These are phyloP conservation scores for Nettapus auritus DNA, from an alignment of 2,113 vertebrate species.

Conservation along the genomic window DNA sequence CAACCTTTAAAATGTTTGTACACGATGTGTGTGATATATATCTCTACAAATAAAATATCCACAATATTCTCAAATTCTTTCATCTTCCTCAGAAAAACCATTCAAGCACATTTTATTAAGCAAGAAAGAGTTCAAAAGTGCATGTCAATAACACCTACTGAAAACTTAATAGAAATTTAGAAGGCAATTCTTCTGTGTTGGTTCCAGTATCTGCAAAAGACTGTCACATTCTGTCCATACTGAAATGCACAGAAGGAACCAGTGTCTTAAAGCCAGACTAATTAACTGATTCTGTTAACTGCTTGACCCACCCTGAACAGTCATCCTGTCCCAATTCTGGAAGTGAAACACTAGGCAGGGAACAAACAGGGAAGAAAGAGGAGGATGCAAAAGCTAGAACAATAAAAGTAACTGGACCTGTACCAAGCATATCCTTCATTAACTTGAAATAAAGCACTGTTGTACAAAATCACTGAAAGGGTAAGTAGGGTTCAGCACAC, in stretches of 20 bases:
- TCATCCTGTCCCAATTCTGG: not conserved
- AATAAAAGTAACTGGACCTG: not conserved
- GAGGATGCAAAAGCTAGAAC: not conserved
- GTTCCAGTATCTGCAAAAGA: not conserved
- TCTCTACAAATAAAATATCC: not conserved
- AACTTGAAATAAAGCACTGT: not conserved
- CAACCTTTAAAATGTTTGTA: not conserved
- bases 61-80: not conserved
- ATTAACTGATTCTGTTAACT: not conserved
- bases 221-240: not conserved
- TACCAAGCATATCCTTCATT: not conserved
- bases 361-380: not conserved
- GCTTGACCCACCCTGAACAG: not conserved
- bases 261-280: not conserved
- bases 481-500: not conserved
- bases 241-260: not conserved
- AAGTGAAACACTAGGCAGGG: not conserved
- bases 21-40: not conserved
- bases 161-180: not conserved
- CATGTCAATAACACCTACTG: not conserved
- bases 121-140: not conserved
- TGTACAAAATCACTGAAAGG: not conserved
- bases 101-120: not conserved
- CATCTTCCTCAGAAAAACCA: not conserved
- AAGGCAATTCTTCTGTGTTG: not conserved